These are phyloP conservation scores for Dusona sp. DNA, from an alignment of 2,888 invertebrate genomes.

Conservation along the genomic window DNA sequence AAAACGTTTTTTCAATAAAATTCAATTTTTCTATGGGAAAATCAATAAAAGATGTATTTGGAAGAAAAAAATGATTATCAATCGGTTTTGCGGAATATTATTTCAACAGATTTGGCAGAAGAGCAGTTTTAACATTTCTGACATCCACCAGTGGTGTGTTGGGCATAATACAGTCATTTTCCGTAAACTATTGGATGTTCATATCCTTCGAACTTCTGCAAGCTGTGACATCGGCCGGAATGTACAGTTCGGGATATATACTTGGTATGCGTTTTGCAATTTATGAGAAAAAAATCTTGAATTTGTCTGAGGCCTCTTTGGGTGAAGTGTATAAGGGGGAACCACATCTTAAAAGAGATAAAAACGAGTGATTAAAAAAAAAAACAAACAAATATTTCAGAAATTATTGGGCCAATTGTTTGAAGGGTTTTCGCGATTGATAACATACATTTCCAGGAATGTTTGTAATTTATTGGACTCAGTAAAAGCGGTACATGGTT, in stretches of 20 bases:
- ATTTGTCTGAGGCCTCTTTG: neutral
- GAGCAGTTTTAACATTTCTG: slow-evolving; percentile 87
- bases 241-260: slow-evolving; percentile 91
- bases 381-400: neutral
- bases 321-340: too few species aligned
- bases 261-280: slow-evolving; percentile 86
- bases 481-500: too few species aligned
- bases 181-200: slow-evolving; percentile 90
- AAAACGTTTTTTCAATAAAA: neutral
- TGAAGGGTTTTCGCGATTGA: too few species aligned
- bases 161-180: slow-evolving; percentile 89
- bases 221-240: slow-evolving; percentile 89
- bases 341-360: too few species aligned
- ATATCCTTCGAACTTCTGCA: slow-evolving; percentile 90
- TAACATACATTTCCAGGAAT: too few species aligned
- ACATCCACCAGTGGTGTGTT: slow-evolving; percentile 88
- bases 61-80: neutral
- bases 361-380: neutral
- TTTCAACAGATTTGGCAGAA: slow-evolving; percentile 87
- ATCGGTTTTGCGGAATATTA: neutral
- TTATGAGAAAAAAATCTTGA: neutral
- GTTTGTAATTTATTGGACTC: too few species aligned
- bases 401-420: too few species aligned
- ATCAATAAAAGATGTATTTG: neutral
- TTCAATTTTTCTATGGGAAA: neutral